Base-by-base conservation (phyloP, 2,888 invertebrate genomes). In the Clistopyga incitator region DNA sequence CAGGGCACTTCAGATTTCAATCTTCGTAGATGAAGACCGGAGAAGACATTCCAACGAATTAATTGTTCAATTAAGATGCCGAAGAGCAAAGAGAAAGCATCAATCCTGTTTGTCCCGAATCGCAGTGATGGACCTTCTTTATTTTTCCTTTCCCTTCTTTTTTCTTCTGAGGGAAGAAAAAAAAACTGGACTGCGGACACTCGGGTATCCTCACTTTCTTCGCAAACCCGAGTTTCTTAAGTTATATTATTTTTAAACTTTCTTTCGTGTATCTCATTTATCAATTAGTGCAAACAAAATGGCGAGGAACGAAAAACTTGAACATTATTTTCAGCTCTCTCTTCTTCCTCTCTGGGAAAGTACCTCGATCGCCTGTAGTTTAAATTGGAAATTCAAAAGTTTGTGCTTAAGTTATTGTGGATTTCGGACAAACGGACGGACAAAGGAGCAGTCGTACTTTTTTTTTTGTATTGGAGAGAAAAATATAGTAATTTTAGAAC, bases 1-100 rank as follows among this genome's bases (percentile, higher is more conserved):
- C 13, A 13, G 13, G 8, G 20, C 38, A 42, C 3, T 64, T 20
- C 42, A 8, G 54, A 64, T 70, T 38, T 47, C 75, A 76, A 38
- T 54, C 45, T 42, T n/a, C 38, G 56, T 68, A 70, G 75, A 75
- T 52, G 67, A 67, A 78, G 25, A 25, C 42, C 54, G 13, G 45
- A 50, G 52, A 50, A 72, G 70, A 74, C 34, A 15, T 34, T 68
- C 59, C 45, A 65, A 59, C 34, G 59, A 15, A 78, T 81, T 70
- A 65, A 81, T 78, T 52, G 47, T 78, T 74, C 15, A 54, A 78
- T 78, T 82, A 78, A 54, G 68, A 70, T 78, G 47, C 68, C 15
- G 23, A 2, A 25, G 65, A 54, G 3, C 25, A 50, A 56, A 59
- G 15, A 42, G 15, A 45, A 56, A 50, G 15, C 23, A 38, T 65